These are phyloP conservation scores for Pelodiscus sinensis DNA, from an alignment of 2,113 vertebrate species.

Conservation along the genomic window DNA sequence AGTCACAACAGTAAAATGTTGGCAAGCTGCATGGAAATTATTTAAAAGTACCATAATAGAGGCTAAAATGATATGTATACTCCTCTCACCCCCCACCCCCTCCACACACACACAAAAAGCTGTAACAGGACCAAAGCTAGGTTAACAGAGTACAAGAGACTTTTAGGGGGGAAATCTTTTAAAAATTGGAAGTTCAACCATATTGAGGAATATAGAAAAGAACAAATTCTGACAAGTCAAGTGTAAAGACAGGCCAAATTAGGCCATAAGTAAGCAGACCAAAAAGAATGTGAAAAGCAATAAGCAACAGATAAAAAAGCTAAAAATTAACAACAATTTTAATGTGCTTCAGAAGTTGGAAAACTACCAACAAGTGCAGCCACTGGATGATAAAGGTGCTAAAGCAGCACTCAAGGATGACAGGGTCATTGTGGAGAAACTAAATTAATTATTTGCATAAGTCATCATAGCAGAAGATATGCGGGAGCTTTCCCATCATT, in stretches of 20 bases:
- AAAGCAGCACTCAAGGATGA: neutral
- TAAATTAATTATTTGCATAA: neutral
- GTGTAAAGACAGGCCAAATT: neutral
- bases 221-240: neutral
- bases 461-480: neutral
- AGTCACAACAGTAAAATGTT: neutral
- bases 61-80: neutral
- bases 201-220: neutral
- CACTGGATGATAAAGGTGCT: neutral
- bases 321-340: neutral
- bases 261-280: neutral
- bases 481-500: neutral
- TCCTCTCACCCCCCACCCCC: neutral
- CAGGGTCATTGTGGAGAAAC: neutral
- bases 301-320: neutral
- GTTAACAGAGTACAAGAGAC: neutral
- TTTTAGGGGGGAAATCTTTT: neutral
- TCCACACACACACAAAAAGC: neutral
- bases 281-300: neutral
- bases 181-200: neutral
- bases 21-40: neutral
- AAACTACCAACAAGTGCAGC: neutral
- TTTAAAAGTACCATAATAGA: neutral
- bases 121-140: neutral
- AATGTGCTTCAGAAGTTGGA: neutral